Base-by-base conservation (phyloP, 2,797 vertebrate species). In the Micromesistius poutassou region DNA sequence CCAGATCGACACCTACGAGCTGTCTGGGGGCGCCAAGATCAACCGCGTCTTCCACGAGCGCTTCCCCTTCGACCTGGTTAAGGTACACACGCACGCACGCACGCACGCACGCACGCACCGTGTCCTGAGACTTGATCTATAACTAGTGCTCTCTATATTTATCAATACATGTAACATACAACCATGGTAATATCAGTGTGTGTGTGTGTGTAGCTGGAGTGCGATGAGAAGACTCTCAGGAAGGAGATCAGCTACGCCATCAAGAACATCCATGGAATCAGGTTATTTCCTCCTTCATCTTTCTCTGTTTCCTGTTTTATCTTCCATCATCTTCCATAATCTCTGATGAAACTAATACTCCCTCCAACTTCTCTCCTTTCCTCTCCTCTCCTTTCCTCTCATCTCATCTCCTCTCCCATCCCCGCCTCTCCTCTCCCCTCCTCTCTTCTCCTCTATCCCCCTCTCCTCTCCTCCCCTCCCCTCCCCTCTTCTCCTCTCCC, bases 261-360 rank as follows among this genome's bases (percentile, higher is more conserved):
- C 91, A 98, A 98, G 92, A 98, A 98, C 90, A 98, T 98, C 87
- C 97, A 98, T 1, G 97, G 97, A 81, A 97, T 98, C 93, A 97
- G 97, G 97, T 96, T 73, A 2, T 40, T 10, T 35, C 50, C 8
- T 46, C 35, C 25, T 35, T 73, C 22, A 35, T 73, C 72, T 35
- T 14, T 6, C 46, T 71, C n/a, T 73, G 25, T 3, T 71, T 74
- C 74, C 73, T 78, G 68, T 74, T 2, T 55, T n/a, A 74, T 7
- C 76, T 5, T 70, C 13, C 1, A 30, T 70, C 2, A 10, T 30
- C 10, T 50, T 3, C 5, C 46, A n/a, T n/a, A n/a, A 50, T 19
- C 16, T 14, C 40, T 19, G 46, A 46, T 16, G 42, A 55, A 55
- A 55, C 16, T 55, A 19, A 71, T 30, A 30, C 13, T 30, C 38